Conservation (phyloP, 2,113 vertebrate species). For the Nipponia nippon region DNA sequence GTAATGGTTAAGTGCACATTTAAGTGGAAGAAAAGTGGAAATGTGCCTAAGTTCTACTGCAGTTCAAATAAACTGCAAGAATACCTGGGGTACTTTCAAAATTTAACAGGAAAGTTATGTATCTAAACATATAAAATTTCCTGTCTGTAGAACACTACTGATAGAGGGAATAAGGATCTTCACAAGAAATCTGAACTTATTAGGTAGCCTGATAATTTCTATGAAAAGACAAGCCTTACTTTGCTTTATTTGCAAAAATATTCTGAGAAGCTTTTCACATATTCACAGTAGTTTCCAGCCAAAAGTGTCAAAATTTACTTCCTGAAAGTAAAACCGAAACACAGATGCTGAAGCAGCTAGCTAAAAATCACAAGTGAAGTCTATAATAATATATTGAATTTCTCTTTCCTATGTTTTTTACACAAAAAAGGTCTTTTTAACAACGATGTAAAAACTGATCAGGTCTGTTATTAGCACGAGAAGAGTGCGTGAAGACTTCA, state of each 20-base stretch:
- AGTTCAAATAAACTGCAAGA: not conserved
- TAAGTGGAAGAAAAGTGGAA: not conserved
- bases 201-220: not conserved
- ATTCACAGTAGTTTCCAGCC: not conserved
- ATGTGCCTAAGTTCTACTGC: not conserved
- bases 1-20: not conserved
- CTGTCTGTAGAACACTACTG: not conserved
- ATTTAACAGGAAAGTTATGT: not conserved
- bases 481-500: not conserved
- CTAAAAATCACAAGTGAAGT: not conserved
- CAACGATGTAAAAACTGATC: not conserved
- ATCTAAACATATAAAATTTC: not conserved
- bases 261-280: not conserved
- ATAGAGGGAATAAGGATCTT: not conserved
- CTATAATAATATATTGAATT: not conserved
- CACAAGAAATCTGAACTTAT: not conserved
- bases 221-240: not conserved
- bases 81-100: not conserved
- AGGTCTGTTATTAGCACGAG: not conserved
- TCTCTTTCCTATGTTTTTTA: not conserved
- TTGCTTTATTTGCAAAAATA: not conserved
- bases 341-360: not conserved
- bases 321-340: not conserved
- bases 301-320: not conserved
- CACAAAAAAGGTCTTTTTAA: not conserved